These are phyloP conservation scores for Zaprionus inermis DNA, from an alignment of 1,140 invertebrate genomes.

Conservation along the genomic window DNA sequence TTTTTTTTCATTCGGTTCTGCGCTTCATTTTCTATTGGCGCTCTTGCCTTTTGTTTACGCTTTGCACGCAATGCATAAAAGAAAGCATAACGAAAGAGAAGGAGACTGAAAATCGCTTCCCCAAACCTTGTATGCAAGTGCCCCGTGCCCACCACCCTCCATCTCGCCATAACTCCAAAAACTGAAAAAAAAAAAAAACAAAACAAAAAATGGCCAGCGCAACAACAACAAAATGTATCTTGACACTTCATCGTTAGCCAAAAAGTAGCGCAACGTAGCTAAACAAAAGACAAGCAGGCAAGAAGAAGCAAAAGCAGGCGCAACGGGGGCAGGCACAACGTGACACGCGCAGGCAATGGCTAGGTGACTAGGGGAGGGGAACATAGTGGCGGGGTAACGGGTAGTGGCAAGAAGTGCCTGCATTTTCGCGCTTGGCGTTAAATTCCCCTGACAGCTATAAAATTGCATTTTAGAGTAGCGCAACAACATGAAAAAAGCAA, in stretches of 20 bases:
- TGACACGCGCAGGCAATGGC: conserved; percentile 50
- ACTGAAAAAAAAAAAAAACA: no score
- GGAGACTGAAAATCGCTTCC: conserved; percentile 50
- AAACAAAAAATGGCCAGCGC: conserved; percentile 56
- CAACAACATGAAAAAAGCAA: conserved; percentile 9
- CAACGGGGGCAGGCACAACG: conserved; percentile 64
- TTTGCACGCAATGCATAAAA: conserved; percentile 74
- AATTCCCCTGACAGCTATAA: conserved; percentile 82
- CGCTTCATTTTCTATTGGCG: conserved; percentile 34
- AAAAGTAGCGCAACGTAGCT: conserved; percentile 77
- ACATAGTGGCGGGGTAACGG: neutral
- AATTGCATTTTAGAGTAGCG: conserved; percentile 80
- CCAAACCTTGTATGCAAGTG: conserved; percentile 55
- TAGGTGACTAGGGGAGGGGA: neutral
- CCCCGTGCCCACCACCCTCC: neutral
- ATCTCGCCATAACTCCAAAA: no score
- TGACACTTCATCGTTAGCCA: conserved; percentile 82
- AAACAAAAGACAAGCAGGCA: conserved; percentile 42
- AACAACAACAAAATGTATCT: conserved; percentile 62
- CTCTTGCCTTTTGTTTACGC: conserved; percentile 67
- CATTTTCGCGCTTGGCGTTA: conserved; percentile 82
- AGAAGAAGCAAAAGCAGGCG: neutral
- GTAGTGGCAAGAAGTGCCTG: conserved; percentile 53
- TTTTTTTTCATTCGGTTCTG: conserved; percentile 28
- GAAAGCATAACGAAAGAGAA: conserved; percentile 2